Conservation (phyloP, 2,113 vertebrate genomes). For the Agapornis roseicollis region DNA sequence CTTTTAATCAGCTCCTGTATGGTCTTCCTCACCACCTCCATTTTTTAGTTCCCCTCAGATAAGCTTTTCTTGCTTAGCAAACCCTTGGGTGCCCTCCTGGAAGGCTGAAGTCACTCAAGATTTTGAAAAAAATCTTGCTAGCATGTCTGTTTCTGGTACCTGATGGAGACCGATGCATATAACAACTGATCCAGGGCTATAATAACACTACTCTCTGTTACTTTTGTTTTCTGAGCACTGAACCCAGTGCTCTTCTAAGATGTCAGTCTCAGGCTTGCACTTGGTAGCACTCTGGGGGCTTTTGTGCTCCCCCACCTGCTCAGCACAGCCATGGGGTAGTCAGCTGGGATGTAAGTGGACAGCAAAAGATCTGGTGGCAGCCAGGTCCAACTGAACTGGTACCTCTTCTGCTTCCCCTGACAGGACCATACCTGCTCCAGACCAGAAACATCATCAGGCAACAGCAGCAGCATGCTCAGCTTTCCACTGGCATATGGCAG, state of each 20-base stretch:
- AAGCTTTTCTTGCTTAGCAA: not conserved
- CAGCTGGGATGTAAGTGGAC: not conserved
- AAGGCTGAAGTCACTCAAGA: not conserved
- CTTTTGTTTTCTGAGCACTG: not conserved
- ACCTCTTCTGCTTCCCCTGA: not conserved
- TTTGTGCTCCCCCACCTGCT: not conserved
- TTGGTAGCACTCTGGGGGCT: too few relatives aligned
- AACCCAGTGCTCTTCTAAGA: not conserved
- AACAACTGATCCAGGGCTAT: not conserved
- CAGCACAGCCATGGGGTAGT: not conserved
- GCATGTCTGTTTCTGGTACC: not conserved
- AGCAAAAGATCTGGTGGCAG: not conserved
- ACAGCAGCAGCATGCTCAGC: conserved; percentile 31
- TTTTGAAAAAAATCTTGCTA: not conserved
- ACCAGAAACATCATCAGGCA: not conserved
- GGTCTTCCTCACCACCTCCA: not conserved
- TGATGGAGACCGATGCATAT: too few relatives aligned
- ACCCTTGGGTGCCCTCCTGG: not conserved
- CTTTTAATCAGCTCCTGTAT: not conserved
- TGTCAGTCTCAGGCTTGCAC: not conserved
- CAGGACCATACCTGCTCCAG: conserved; percentile 25
- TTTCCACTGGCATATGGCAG: not conserved
- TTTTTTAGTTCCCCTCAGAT: not conserved
- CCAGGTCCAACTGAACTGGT: not conserved
- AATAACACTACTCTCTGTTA: not conserved